Percentiles rank a stretch among this genome's conserved stretches.
Conservation (phyloP, 2,888 invertebrate species). For the Drosophila emarginata region DNA sequence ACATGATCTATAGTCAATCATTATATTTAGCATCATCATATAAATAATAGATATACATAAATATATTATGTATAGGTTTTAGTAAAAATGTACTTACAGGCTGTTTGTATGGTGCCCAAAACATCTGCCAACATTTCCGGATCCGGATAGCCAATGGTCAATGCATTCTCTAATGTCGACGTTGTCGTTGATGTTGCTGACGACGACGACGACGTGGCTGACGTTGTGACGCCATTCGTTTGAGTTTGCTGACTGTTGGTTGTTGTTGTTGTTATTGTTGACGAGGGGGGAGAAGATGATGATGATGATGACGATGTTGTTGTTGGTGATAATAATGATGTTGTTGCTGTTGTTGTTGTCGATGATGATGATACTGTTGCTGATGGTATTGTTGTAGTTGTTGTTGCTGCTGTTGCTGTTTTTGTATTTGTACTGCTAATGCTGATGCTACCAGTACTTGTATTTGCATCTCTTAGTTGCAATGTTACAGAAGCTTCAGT, state of each 20-base stretch:
- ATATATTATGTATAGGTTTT: not conserved
- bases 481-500: slow-evolving; percentile 82
- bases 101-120: slow-evolving; percentile 86
- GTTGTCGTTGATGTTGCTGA: slow-evolving; percentile 47
- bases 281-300: slow-evolving; percentile 3
- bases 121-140: slow-evolving; percentile 89
- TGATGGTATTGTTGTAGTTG: slow-evolving; percentile 11
- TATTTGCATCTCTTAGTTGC: slow-evolving; percentile 82
- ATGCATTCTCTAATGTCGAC: slow-evolving; percentile 84
- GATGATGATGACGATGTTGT: slow-evolving; percentile 27
- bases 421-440: slow-evolving; percentile 12
- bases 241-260: slow-evolving; percentile 19
- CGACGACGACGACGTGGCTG: slow-evolving; percentile 31
- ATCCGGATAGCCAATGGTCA: slow-evolving; percentile 88
- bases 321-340: slow-evolving; percentile 30
- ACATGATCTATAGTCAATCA: not conserved
- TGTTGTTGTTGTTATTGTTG: slow-evolving; percentile 7
- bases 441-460: slow-evolving; percentile 43
- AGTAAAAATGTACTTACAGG: slow-evolving; percentile 79
- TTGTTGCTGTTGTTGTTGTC: slow-evolving; percentile 25
- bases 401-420: slow-evolving; percentile 21
- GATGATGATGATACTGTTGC: slow-evolving; percentile 16
- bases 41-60: too few species aligned
- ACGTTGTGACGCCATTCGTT: slow-evolving; percentile 51
- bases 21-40: too few species aligned